These are phyloP conservation scores for Craterocephalus amniculus DNA, from an alignment of 2,797 vertebrate species.

Conservation along the genomic window DNA sequence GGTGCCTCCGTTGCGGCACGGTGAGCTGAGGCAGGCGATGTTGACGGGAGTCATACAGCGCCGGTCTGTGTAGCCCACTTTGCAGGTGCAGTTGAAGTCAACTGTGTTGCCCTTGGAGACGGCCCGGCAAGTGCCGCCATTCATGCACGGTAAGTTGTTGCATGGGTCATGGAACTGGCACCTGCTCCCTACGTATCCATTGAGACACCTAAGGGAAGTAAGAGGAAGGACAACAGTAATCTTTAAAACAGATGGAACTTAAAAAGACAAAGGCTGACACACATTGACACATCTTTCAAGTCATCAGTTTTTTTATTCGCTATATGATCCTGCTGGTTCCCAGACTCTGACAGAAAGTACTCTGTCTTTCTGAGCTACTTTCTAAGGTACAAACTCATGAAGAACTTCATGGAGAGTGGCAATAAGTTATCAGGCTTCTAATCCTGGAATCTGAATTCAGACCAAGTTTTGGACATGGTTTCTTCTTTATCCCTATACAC, in stretches of 20 bases:
- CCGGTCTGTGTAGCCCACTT: constrained; percentile 85
- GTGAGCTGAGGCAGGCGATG: constrained; percentile 85
- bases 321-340: too few species aligned
- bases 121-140: constrained; percentile 70
- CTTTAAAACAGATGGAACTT: background rate
- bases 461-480: background rate
- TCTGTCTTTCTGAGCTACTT: too few species aligned
- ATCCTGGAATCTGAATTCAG: background rate
- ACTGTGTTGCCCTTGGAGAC: constrained; percentile 68
- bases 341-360: too few species aligned
- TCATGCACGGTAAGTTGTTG: constrained; percentile 62
- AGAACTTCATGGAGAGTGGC: too few species aligned
- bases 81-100: constrained; percentile 87
- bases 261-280: too few species aligned
- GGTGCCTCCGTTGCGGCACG: constrained; percentile 91
- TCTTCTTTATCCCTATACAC: background rate
- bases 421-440: too few species aligned
- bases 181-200: constrained; percentile 66
- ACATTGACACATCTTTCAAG: too few species aligned
- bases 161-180: constrained; percentile 81
- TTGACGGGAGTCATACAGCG: constrained; percentile 86
- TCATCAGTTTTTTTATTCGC: too few species aligned
- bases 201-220: constrained; percentile 68
- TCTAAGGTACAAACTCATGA: too few species aligned
- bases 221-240: background rate